Percentiles rank a stretch among this genome's conserved stretches.
Evolutionary conservation across 2,113 vertebrate species (phyloP).

Genomic region (Bombycilla garrulus): DNA sequence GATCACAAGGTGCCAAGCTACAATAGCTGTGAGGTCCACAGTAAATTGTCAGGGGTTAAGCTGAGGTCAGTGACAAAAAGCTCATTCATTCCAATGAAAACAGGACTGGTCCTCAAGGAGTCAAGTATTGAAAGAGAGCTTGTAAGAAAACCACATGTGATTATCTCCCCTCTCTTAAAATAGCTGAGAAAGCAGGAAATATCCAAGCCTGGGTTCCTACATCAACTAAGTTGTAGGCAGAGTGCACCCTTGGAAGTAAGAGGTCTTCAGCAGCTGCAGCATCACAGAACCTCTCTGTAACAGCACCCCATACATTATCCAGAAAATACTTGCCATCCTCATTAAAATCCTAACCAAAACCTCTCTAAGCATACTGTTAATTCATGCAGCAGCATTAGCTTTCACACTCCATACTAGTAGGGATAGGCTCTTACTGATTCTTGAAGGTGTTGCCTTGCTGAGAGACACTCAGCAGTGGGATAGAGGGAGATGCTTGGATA

Average conservation of each 20-base stretch:
- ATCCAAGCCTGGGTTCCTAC: background rate
- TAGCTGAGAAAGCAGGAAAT: slow-evolving; percentile 49
- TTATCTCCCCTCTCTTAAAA: slow-evolving; percentile 37
- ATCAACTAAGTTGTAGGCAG: background rate
- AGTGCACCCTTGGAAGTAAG: background rate
- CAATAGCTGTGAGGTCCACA: background rate
- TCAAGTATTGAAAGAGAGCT: slow-evolving; percentile 31
- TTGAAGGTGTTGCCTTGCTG: background rate
- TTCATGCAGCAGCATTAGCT: background rate
- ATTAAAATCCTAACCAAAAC: background rate
- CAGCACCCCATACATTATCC: background rate
- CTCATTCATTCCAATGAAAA: slow-evolving; percentile 47
- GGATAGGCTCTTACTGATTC: background rate
- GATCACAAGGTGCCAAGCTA: background rate
- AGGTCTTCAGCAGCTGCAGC: background rate
- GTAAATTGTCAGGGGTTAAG: slow-evolving; percentile 8
- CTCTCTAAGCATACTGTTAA: background rate
- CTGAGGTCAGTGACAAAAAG: background rate
- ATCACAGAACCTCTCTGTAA: background rate
- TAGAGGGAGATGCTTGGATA: background rate
- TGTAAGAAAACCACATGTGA: slow-evolving; percentile 32
- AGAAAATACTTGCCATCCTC: background rate
- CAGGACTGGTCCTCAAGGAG: background rate
- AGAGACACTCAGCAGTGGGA: background rate
- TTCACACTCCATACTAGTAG: background rate